Conservation (phyloP, 1,140 invertebrate species). For the Pachyrhynchus sulphureomaculatus region DNA sequence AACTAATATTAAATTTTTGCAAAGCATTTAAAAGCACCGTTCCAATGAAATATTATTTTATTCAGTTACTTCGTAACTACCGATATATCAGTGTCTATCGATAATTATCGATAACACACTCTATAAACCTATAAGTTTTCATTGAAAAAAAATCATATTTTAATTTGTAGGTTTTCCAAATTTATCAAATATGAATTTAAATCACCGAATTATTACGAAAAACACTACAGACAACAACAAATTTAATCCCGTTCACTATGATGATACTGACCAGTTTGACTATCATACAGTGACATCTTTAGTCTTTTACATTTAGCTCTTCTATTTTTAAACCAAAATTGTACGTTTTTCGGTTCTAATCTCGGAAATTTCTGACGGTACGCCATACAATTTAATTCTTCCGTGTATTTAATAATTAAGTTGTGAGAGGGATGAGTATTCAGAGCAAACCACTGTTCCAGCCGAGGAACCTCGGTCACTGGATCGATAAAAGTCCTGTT, state of each 20-base stretch:
- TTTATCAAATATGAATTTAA: too few relatives aligned
- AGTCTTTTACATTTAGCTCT: constrained; percentile 93
- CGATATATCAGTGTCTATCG: too few relatives aligned
- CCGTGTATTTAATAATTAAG: constrained; percentile 94
- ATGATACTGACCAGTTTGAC: constrained; percentile 44
- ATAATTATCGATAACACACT: too few relatives aligned
- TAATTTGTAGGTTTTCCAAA: too few relatives aligned
- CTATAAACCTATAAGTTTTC: too few relatives aligned
- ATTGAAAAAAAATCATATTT: too few relatives aligned
- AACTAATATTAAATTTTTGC: too few relatives aligned
- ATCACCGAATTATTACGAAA: neutral
- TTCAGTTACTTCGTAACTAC: too few relatives aligned
- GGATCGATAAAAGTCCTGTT: constrained; percentile 99
- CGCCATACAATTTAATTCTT: constrained; percentile 91
- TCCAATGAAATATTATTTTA: too few relatives aligned
- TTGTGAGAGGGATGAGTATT: constrained; percentile 97
- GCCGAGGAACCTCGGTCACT: constrained; percentile 92
- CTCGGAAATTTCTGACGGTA: constrained; percentile 95
- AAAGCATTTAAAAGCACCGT: too few relatives aligned
- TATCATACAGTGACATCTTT: constrained; percentile 82
- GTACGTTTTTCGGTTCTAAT: constrained; percentile 96
- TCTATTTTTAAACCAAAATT: constrained; percentile 96
- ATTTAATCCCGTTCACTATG: constrained; percentile 43
- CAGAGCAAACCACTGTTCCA: constrained; percentile 96
- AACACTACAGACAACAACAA: neutral